Evolutionary conservation across 2,113 vertebrate genomes (phyloP).

Genomic region (Pachyramphus minor): DNA sequence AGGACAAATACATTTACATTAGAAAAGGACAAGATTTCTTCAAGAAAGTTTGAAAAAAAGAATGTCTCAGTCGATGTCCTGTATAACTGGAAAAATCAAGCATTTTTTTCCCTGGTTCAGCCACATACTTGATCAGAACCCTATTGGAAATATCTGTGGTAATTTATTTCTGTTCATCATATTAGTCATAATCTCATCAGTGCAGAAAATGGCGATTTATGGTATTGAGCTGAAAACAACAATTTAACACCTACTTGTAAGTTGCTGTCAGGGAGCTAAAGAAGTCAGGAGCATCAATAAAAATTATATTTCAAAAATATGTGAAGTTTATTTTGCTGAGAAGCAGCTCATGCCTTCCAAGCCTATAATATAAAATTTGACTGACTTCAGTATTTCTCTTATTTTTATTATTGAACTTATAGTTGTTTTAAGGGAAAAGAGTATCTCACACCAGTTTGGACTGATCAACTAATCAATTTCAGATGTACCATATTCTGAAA

Average conservation of each 20-base stretch:
- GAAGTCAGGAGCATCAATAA: not conserved
- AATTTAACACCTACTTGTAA: not conserved
- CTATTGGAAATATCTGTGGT: not conserved
- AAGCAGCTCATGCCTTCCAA: not conserved
- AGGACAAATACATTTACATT: not conserved
- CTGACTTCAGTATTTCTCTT: not conserved
- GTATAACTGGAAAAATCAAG: not conserved
- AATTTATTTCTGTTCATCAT: not conserved
- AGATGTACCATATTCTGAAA: constrained; percentile 33
- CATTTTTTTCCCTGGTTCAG: not conserved
- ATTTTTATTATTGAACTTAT: not conserved
- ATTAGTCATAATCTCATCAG: not conserved
- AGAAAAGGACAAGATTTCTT: not conserved
- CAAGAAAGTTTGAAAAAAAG: not conserved
- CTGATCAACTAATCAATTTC: not conserved
- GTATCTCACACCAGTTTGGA: constrained; percentile 9
- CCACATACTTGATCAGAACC: not conserved
- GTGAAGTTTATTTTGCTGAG: not conserved
- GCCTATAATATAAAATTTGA: not conserved
- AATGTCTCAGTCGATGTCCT: not conserved
- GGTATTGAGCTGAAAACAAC: not conserved
- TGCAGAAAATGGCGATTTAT: not conserved
- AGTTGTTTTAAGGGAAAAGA: constrained; percentile 9
- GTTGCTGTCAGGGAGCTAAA: not conserved
- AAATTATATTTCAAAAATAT: not conserved